These are phyloP conservation scores for Cotesia chilonis DNA, from an alignment of 1,140 invertebrate species.

Conservation along the genomic window DNA sequence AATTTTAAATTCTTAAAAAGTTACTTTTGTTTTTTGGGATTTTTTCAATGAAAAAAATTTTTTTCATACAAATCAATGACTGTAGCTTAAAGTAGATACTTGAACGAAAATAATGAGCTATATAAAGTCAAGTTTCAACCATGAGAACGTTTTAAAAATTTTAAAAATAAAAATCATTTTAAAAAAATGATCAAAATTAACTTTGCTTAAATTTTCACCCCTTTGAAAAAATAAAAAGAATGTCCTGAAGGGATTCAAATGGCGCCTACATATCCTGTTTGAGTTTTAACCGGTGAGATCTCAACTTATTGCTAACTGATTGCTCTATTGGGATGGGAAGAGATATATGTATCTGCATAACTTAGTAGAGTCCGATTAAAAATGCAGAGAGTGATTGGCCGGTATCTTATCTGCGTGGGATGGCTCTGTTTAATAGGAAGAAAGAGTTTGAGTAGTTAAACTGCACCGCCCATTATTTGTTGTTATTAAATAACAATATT, in stretches of 20 bases:
- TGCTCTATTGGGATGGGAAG: neutral
- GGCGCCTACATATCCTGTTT: constrained; percentile 16
- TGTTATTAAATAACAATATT: neutral
- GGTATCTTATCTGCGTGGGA: constrained; percentile 17
- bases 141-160: no score
- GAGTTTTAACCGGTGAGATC: neutral
- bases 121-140: no score
- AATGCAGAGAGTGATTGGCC: neutral
- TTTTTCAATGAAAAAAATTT: no score
- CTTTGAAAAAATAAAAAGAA: neutral
- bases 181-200: no score
- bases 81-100: no score
- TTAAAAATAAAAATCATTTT: no score
- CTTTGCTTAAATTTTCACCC: no score
- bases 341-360: neutral
- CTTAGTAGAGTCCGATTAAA: neutral
- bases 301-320: no score
- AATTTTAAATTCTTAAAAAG: no score
- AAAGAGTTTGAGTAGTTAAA: neutral
- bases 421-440: constrained; percentile 13
- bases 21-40: no score
- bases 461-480: constrained; percentile 3
- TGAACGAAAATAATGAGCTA: no score
- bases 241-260: neutral
- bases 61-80: no score